Base-by-base conservation (phyloP, 2,888 invertebrate genomes). In the Lasioglossum villosulum region DNA sequence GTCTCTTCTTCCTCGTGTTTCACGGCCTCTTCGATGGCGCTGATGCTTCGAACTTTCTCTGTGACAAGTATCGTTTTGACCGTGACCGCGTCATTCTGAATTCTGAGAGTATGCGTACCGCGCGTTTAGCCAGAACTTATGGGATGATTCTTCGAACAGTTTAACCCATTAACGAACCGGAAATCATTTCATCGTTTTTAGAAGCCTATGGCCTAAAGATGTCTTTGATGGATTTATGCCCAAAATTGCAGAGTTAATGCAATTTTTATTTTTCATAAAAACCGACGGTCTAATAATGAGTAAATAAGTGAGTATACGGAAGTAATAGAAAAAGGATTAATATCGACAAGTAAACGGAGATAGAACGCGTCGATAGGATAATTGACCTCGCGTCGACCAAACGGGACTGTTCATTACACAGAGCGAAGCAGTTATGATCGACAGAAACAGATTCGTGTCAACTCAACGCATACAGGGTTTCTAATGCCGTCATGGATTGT, bases 61-160 rank as follows among this genome's bases (percentile, higher is more conserved):
- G 91, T 92, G 93, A 88, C 94, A 88, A 91, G 95, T 94, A 94
- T 94, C 95, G 94, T 95, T 45, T 94, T 91, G 85, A 30, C 66
- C 6, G 78, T 59, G 12, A 34, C 87, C 85, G 12, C 68, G 16
- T 8, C 16, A 48, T 42, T 59, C 59, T 52, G 10, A 52, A 52
- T 52, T n/a, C 52, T 10, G 23, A 10, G 23, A 52, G n/a, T n/a
- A n/a, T 10, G n/a, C 23, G 8, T n/a, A 52, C 3, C 10, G 23
- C 10, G 23, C 4, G 52, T n/a, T 52, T n/a, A 52, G 52, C 10
- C 23, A n/a, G 8, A n/a, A 10, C 19, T 52, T 23, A 23, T 8
- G 52, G 52, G 52, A 52, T 52, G 23, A 52, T 52, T 23, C 52
- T 52, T 8, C 23, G 23, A 8, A 48, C 16, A 45, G 16, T 45